Base-by-base conservation (phyloP, 2,797 vertebrate species). In the Pipistrellus pygmaeus region DNA sequence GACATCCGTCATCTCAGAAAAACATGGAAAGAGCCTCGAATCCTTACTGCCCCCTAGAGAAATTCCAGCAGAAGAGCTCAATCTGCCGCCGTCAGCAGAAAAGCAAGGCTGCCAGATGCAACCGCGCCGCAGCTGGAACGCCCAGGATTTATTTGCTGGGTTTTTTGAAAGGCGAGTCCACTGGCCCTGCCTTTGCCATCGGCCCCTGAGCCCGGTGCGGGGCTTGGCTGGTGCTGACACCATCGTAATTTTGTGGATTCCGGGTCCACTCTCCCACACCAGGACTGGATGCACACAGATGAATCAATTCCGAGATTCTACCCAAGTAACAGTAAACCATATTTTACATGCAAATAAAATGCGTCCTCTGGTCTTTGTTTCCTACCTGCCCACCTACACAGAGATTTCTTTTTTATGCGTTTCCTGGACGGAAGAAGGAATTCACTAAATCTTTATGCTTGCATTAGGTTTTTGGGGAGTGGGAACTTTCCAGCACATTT, bases 11-110 rank as follows among this genome's bases (percentile, higher is more conserved):
- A 97, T 95, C 94, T 93, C 97, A 77, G 93, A 96, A 68, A 96
- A 96, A 76, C 57, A 94, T 25, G 0, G 62, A 96, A 91, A 95
- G 91, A 97, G 96, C 95, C 90, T 95, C 51, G 95, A 97, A 88
- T 97, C 95, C 98, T 97, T 98, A 98, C 98, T 98, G 98, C 98
- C 98, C 98, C 97, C 98, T 98, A 97, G 97, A 98, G 98, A 98
- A 96, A 98, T 95, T 97, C 96, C 66, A 9, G 95, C 97, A 93
- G 97, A 98, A 98, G 94, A 96, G 92, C 97, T 93, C 96, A 83
- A 91, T 96, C 88, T 81, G 92, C 96, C 85, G 60, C 95, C 96
- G 97, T 97, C 98, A 97, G 98, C 98, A 98, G 95, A 97, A 97
- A 91, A 97, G 87, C 96, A 95, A 32, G 0, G 85, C 92, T 84